Conservation (phyloP, 2,888 invertebrate genomes). For the Brachyptera putata region DNA sequence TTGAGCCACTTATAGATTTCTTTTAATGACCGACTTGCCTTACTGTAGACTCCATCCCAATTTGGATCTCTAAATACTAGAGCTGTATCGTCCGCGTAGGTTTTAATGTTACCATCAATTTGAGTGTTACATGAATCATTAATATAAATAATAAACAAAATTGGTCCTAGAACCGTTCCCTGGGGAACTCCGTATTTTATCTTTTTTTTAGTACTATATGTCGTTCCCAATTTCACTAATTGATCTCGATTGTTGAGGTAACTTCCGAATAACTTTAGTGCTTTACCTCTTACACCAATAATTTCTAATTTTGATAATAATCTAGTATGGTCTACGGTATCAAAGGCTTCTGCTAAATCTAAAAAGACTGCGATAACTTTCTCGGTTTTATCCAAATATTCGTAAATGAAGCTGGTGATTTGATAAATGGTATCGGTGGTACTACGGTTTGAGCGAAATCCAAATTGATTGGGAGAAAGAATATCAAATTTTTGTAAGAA, state of each 20-base stretch:
- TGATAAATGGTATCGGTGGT: background rate
- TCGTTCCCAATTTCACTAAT: constrained; percentile 23
- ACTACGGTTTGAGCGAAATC: background rate
- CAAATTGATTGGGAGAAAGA: background rate
- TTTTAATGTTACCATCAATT: constrained; percentile 21
- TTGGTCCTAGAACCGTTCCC: too few relatives aligned
- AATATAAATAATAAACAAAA: constrained; percentile 30
- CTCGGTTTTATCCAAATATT: background rate
- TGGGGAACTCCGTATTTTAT: constrained; percentile 26
- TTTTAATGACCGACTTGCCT: background rate
- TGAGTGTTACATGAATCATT: constrained; percentile 29
- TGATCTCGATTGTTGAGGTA: constrained; percentile 29
- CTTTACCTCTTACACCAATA: constrained; percentile 26
- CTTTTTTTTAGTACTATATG: constrained; percentile 6
- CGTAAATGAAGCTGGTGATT: background rate
- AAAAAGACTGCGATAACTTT: background rate
- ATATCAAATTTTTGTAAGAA: background rate
- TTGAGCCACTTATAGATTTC: background rate
- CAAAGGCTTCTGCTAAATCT: background rate
- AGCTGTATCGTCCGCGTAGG: constrained; percentile 25
- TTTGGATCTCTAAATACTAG: background rate
- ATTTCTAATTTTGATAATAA: constrained; percentile 8
- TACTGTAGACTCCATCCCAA: background rate
- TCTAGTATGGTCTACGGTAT: background rate
- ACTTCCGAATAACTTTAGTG: constrained; percentile 24